Evolutionary conservation across 2,113 vertebrate genomes (phyloP).

Genomic region (Mionectes macconnelli): DNA sequence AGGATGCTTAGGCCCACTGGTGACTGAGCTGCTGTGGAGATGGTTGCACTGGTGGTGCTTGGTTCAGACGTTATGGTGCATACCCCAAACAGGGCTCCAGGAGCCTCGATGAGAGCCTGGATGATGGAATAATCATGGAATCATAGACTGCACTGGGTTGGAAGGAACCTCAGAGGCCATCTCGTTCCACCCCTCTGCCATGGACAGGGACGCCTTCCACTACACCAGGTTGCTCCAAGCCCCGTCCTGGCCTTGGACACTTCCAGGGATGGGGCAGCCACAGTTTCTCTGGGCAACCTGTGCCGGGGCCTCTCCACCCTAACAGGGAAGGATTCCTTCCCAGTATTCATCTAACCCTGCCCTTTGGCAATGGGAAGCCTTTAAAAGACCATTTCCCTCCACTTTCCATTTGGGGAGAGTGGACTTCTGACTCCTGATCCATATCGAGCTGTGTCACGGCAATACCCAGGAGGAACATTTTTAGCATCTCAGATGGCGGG

Average conservation of each 20-base stretch:
- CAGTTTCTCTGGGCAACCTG: not conserved
- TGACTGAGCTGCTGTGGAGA: not conserved
- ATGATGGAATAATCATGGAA: not conserved
- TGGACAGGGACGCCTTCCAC: not conserved
- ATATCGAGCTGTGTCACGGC: not conserved
- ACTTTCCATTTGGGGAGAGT: not conserved
- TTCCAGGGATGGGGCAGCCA: not conserved
- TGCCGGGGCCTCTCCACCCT: not conserved
- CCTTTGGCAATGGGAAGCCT: not conserved
- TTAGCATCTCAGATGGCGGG: not conserved
- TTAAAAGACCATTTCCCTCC: not conserved
- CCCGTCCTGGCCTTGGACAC: fast-evolving
- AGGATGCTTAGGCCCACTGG: not conserved
- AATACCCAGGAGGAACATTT: not conserved
- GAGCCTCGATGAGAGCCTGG: not conserved
- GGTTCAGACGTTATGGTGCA: not conserved
- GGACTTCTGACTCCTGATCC: not conserved
- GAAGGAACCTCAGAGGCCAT: not conserved
- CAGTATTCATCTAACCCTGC: not conserved
- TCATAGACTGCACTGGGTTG: not conserved
- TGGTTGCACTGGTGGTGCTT: not conserved
- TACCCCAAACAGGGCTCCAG: not conserved
- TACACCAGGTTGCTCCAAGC: fast-evolving
- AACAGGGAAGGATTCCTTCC: not conserved
- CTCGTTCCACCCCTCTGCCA: not conserved